Conservation (phyloP, 2,888 invertebrate genomes). For the Drosophila picticornis region DNA sequence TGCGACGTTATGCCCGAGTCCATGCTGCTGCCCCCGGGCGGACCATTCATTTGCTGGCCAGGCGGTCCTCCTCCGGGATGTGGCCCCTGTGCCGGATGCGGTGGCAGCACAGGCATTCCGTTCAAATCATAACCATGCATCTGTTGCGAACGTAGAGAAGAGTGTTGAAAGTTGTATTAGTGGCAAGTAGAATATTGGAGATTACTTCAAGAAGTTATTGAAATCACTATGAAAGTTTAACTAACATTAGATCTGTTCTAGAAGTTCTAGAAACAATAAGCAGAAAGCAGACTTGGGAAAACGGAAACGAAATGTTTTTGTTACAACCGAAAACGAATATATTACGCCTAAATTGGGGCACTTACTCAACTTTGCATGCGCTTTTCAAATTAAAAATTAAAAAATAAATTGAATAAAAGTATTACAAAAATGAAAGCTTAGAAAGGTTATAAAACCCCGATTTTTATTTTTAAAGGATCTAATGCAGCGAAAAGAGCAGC, state of each 20-base stretch:
- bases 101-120: conserved; percentile 86
- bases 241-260: background rate
- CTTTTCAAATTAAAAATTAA: too few relatives aligned
- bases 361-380: too few relatives aligned
- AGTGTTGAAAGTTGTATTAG: background rate
- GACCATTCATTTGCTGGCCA: conserved; percentile 87
- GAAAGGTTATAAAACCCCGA: too few relatives aligned
- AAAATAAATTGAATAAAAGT: too few relatives aligned
- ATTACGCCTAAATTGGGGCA: too few relatives aligned
- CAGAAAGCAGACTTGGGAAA: background rate
- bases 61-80: conserved; percentile 85
- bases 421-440: too few relatives aligned
- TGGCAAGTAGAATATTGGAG: background rate
- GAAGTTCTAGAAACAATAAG: background rate
- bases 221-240: background rate
- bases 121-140: conserved; percentile 96
- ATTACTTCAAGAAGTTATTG: background rate
- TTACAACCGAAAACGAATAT: too few relatives aligned
- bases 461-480: too few relatives aligned
- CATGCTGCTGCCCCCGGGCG: conserved; percentile 84
- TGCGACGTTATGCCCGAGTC: conserved; percentile 87
- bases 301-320: too few relatives aligned
- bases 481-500: too few relatives aligned
- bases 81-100: conserved; percentile 85
- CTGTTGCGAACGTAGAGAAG: conserved; percentile 85